Percentiles rank a stretch among this genome's conserved stretches.
Conservation (phyloP, 2,113 vertebrate genomes). For the Prolemur simus region DNA sequence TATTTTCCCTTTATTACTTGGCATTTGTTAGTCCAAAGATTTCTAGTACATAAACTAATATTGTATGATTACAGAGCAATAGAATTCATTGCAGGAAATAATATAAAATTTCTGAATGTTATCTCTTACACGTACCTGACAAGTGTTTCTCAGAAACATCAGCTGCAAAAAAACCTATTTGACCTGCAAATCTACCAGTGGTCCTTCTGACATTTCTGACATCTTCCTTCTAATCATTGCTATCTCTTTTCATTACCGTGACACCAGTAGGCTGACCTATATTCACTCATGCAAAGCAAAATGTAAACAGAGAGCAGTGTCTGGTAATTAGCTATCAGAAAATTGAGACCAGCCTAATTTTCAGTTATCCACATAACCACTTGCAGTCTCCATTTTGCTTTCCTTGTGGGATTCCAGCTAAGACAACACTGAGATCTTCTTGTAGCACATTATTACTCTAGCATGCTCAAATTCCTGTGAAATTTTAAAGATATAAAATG, state of each 20-base stretch:
- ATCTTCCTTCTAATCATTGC: not conserved
- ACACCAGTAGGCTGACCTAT: not conserved
- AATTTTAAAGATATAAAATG: not conserved
- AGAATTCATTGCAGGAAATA: not conserved
- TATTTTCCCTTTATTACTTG: not conserved
- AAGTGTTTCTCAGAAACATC: not conserved
- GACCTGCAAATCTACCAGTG: not conserved
- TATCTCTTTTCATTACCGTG: not conserved
- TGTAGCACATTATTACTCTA: not conserved
- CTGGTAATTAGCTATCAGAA: not conserved
- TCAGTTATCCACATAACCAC: not conserved
- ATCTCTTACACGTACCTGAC: not conserved
- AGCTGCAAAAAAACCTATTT: not conserved
- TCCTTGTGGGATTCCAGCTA: not conserved
- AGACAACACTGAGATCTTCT: not conserved
- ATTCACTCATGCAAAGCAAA: not conserved
- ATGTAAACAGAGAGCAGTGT: not conserved
- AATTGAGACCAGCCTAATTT: not conserved
- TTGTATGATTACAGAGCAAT: not conserved
- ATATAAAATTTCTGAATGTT: not conserved
- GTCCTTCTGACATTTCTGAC: not conserved
- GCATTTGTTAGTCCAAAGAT: not conserved
- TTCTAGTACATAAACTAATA: not conserved
- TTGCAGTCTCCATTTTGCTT: not conserved
- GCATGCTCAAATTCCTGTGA: not conserved